These are phyloP conservation scores for Athene noctua DNA, from an alignment of 2,113 vertebrate genomes.

Conservation along the genomic window DNA sequence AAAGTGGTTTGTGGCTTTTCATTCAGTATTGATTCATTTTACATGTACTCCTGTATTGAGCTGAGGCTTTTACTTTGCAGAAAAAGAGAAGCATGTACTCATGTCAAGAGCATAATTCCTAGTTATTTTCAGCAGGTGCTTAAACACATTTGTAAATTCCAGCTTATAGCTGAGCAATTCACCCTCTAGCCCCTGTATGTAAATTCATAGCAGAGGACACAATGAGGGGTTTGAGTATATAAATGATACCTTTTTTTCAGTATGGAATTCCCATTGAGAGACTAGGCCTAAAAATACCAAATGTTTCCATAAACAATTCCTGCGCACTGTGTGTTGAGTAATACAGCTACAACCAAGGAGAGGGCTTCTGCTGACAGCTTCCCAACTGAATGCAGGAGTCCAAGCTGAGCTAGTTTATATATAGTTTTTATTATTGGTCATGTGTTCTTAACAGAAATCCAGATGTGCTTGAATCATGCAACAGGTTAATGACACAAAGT, in stretches of 20 bases:
- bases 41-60: neutral
- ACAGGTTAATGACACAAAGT: neutral
- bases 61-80: neutral
- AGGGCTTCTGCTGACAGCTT: neutral
- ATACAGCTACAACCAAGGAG: neutral
- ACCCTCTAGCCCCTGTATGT: neutral
- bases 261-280: slow-evolving; percentile 43
- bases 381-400: neutral
- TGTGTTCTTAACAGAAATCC: slow-evolving; percentile 9
- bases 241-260: slow-evolving; percentile 4
- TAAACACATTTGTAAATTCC: slow-evolving; percentile 20
- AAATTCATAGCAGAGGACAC: neutral
- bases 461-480: slow-evolving; percentile 9
- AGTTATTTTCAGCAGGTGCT: slow-evolving; percentile 43
- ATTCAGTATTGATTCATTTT: neutral
- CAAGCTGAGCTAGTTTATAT: neutral
- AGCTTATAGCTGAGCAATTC: slow-evolving; percentile 7
- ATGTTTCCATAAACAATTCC: slow-evolving; percentile 54
- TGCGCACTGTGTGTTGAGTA: neutral
- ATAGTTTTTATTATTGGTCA: slow-evolving; percentile 14
- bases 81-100: neutral
- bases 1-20: slow-evolving; percentile 7
- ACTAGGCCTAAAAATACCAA: slow-evolving; percentile 32
- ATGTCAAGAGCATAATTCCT: slow-evolving; percentile 33
- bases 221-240: neutral